A percentile compares a stretch with the other conserved stretches of the same genome.
phyloP scores from a whole-genome alignment of 2,113 vertebrate genomes.

The Sprattus sprattus region DNA sequence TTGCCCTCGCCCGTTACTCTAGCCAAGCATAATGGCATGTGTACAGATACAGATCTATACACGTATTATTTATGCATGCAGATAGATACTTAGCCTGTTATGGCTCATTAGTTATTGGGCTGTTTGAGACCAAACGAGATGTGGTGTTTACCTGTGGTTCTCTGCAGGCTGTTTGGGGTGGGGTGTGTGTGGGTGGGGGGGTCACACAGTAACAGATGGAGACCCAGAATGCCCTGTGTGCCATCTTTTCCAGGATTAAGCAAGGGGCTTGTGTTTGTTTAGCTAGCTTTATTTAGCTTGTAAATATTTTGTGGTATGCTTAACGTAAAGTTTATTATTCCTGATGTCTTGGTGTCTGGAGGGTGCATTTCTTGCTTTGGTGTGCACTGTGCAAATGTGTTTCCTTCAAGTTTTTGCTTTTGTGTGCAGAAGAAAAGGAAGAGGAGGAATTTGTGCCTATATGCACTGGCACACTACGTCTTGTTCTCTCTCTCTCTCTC shows the following conservation, averaged over 20 bases:
- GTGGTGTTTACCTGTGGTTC: too few relatives aligned
- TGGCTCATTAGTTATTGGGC: not conserved
- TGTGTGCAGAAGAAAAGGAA: not conserved
- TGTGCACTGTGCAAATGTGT: constrained; percentile 1
- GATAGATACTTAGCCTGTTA: not conserved
- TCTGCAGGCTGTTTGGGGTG: too few relatives aligned
- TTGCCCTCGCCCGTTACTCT: not conserved
- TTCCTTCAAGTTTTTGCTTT: not conserved
- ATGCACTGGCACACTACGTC: not conserved
- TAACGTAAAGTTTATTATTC: not conserved
- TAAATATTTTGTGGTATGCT: not conserved
- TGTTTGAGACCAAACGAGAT: not conserved
- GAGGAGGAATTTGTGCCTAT: not conserved
- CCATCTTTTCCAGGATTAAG: not conserved
- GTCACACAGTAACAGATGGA: not conserved
- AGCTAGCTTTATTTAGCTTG: not conserved
- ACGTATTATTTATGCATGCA: not conserved
- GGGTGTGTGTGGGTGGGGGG: too few relatives aligned
- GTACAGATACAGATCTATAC: not conserved
- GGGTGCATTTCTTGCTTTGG: not conserved
- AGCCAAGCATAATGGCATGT: not conserved
- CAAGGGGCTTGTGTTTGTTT: not conserved
- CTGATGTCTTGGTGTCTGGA: not conserved
- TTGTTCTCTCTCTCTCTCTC: not conserved
- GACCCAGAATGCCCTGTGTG: not conserved